phyloP scores from a whole-genome alignment of 2,113 vertebrate genomes.

The Mus spicilegus region DNA sequence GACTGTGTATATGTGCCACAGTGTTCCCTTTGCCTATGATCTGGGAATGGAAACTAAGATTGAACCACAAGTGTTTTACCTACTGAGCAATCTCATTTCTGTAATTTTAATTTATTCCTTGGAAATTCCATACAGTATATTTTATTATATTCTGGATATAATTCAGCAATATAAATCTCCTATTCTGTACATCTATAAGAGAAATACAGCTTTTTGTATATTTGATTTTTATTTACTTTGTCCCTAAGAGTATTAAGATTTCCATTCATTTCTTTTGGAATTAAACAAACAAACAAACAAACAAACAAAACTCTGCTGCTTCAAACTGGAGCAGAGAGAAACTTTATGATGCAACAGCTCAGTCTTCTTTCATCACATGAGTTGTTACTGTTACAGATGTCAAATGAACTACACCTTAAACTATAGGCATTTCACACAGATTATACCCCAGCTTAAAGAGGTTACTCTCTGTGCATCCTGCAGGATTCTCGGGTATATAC shows the following conservation, averaged over 20 bases:
- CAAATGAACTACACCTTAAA: background rate
- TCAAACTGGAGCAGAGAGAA: background rate
- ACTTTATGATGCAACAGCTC: background rate
- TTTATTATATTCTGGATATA: background rate
- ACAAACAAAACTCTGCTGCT: background rate
- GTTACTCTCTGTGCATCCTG: background rate
- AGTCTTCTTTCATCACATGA: background rate
- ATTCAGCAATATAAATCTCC: background rate
- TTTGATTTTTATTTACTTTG: slow-evolving; percentile 49
- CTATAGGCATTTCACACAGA: slow-evolving; percentile 15
- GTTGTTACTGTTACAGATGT: background rate
- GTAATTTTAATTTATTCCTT: background rate
- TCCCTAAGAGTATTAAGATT: slow-evolving; percentile 8
- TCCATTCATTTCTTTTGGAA: slow-evolving; percentile 21
- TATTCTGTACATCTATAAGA: background rate
- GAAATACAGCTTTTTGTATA: background rate
- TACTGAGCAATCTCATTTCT: background rate
- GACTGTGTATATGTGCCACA: too few species aligned
- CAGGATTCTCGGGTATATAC: background rate
- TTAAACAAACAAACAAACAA: too few species aligned
- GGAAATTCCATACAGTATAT: background rate
- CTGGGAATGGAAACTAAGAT: too few species aligned
- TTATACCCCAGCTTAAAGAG: slow-evolving; percentile 10
- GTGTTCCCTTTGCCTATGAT: too few species aligned
- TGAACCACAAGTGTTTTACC: background rate